Conservation (phyloP, 2,113 vertebrate species). For the Anas platyrhynchos region DNA sequence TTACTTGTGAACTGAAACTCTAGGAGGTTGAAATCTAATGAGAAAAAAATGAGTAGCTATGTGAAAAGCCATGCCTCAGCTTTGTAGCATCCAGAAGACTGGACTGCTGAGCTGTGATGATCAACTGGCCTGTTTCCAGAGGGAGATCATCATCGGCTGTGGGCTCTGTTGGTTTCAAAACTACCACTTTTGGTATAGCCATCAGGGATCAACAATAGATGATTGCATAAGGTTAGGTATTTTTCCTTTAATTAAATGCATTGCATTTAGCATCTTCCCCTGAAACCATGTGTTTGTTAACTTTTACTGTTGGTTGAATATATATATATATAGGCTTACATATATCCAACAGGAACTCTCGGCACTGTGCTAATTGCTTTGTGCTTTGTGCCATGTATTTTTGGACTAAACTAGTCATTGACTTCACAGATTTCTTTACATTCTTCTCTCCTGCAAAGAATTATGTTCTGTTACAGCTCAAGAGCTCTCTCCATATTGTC, state of each 20-base stretch:
- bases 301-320: not conserved
- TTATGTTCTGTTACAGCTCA: constrained; percentile 3
- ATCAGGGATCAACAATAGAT: not conserved
- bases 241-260: not conserved
- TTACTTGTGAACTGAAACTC: not conserved
- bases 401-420: not conserved
- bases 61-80: not conserved
- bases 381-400: not conserved
- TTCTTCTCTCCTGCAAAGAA: not conserved
- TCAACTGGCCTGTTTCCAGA: not conserved
- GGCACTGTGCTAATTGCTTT: not conserved
- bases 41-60: not conserved
- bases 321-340: not conserved
- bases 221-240: not conserved
- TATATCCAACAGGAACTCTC: not conserved
- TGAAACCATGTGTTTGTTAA: not conserved
- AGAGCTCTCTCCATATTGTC: not conserved
- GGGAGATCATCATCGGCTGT: not conserved
- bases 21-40: not conserved
- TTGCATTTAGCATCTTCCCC: not conserved
- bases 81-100: not conserved
- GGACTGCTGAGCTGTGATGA: not conserved
- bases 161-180: not conserved
- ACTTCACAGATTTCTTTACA: constrained; percentile 14
- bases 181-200: not conserved